Base-by-base conservation (phyloP, 1,140 invertebrate species). In the Hycleus phaleratus region DNA sequence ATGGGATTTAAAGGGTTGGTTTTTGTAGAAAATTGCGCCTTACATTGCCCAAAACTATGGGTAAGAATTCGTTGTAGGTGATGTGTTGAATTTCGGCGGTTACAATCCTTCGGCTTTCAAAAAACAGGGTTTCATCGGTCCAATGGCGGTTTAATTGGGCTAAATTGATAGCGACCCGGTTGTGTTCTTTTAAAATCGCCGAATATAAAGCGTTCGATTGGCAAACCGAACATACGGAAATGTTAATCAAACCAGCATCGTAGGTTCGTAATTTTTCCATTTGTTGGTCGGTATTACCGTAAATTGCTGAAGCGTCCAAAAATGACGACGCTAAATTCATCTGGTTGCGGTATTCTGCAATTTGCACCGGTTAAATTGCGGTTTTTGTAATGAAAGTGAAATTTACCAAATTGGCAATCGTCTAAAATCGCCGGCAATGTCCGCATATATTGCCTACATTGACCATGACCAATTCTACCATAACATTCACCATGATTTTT, bases 241-340 rank as follows among this genome's bases (percentile, higher is more conserved):
- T 55, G 60, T 86, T 81, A 2, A 89, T 81, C 59, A 82, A 81
- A 5, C 90, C 85, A 45, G 83, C 81, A 56, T 85, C 84, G 72
- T 91, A 93, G 0, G 87, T 85, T 38, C 91, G 73, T 1, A 90
- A 71, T 24, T 82, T 78, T 32, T 86, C 78, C 5, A 88, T 70
- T 61, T 82, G 80, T 43, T 85, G 80, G 42, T 85, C 82, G 0
- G 82, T 86, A 48, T 78, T 87, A 4, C 93, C 93, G 70, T 96
- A 96, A 40, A 96, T 75, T 10, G 85, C 84, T 0, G 90, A 93
- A 2, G 82, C 93, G 68, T 96, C 93, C 7, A 96, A 76, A 70
- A 91, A 94, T 3, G 87, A 83, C 0, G 92, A 91, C 0, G 87
- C 92, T 60, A 90, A 80, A 73, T 95, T 95, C 82, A 93, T 90